These are phyloP conservation scores for Cochlearius cochlearius DNA, from an alignment of 2,113 vertebrate species.

Conservation along the genomic window DNA sequence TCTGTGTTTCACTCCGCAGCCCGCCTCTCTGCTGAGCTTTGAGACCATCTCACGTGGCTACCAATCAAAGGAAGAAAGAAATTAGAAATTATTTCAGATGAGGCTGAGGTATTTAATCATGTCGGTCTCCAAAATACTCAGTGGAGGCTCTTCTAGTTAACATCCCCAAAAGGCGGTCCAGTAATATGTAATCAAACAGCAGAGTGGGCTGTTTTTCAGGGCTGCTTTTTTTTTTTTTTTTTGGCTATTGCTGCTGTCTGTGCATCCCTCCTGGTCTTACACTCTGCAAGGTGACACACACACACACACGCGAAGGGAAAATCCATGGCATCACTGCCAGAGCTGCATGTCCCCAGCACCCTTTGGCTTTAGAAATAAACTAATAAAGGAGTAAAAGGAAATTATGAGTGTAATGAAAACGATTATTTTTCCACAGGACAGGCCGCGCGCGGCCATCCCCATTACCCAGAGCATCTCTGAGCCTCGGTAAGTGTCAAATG, in stretches of 20 bases:
- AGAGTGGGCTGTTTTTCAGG: neutral
- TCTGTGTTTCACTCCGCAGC: neutral
- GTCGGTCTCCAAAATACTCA: neutral
- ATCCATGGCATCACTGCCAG: neutral
- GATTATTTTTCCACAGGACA: neutral
- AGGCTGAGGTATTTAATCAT: neutral
- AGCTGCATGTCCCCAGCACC: neutral
- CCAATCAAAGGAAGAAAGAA: neutral
- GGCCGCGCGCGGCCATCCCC: fast-evolving
- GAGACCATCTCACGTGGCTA: neutral
- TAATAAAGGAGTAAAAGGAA: neutral
- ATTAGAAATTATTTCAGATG: neutral
- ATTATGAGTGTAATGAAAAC: neutral
- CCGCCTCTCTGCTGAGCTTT: neutral
- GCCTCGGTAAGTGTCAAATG: constrained; percentile 22
- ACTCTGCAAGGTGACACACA: neutral
- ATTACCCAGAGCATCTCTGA: neutral
- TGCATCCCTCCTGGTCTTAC: neutral
- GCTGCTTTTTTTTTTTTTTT: too few species aligned
- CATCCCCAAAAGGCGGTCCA: fast-evolving
- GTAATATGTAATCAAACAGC: neutral
- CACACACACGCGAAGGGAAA: neutral
- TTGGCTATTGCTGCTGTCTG: neutral
- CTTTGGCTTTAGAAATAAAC: neutral
- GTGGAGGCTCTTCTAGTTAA: neutral